Conservation (phyloP, 1,140 invertebrate genomes). For the Bombus sylvicola region DNA sequence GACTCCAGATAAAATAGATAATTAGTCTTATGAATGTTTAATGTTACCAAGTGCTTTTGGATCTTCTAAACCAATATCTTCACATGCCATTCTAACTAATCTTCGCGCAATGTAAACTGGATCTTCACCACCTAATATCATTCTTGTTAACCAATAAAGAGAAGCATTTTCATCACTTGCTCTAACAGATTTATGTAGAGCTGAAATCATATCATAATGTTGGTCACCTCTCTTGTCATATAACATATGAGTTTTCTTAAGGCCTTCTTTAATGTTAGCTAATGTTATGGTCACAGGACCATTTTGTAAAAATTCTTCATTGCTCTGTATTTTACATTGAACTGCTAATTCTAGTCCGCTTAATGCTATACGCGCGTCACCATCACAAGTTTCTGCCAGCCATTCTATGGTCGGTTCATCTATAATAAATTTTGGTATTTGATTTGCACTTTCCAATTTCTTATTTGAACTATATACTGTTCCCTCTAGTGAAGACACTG, state of each 20-base stretch:
- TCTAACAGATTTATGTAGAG: constrained; percentile 93
- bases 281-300: constrained; percentile 83
- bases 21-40: constrained; percentile 1
- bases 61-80: constrained; percentile 88
- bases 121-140: constrained; percentile 92
- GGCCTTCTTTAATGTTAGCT: constrained; percentile 85
- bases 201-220: constrained; percentile 93
- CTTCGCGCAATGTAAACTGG: constrained; percentile 91
- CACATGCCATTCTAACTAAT: constrained; percentile 89
- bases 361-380: constrained; percentile 91
- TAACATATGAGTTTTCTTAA: constrained; percentile 87
- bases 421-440: constrained; percentile 79
- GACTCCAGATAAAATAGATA: constrained; percentile 3
- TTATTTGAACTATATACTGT: constrained; percentile 66
- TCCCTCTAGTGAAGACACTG: constrained; percentile 81
- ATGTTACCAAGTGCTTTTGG: constrained; percentile 82
- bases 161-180: constrained; percentile 92
- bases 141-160: constrained; percentile 92
- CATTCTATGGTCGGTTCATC: constrained; percentile 86
- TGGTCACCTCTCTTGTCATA: constrained; percentile 92
- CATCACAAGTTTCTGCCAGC: constrained; percentile 90
- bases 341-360: constrained; percentile 89
- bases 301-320: constrained; percentile 61
- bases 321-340: constrained; percentile 80
- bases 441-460: constrained; percentile 27